phyloP scores from a whole-genome alignment of 2,113 vertebrate species.

The Oncorhynchus gorbuscha region DNA sequence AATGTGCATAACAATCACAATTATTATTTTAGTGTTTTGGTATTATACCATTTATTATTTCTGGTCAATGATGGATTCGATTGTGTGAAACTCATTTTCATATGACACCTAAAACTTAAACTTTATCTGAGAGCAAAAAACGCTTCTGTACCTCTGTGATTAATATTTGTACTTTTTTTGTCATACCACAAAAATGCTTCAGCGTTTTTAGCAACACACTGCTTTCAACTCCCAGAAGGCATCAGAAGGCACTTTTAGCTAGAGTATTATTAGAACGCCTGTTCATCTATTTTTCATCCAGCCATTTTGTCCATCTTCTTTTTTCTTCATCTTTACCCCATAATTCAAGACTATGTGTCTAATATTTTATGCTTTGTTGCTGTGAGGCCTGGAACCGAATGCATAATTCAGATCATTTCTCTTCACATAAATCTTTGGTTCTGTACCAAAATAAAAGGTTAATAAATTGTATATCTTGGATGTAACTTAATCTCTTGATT shows the following conservation, averaged over 20 bases:
- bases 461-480: not conserved
- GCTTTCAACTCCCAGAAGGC: conserved; percentile 38
- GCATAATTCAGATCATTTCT: conserved; percentile 32
- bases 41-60: not conserved
- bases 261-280: conserved; percentile 51
- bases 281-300: conserved; percentile 53
- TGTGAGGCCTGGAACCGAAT: not conserved
- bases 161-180: not conserved
- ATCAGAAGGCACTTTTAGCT: conserved; percentile 50
- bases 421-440: not conserved
- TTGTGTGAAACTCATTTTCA: not conserved
- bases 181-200: not conserved
- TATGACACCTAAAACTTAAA: not conserved
- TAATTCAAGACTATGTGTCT: conserved; percentile 9
- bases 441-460: not conserved
- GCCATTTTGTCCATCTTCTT: conserved; percentile 25
- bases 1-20: not conserved
- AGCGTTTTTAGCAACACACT: conserved; percentile 31
- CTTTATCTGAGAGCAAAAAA: not conserved
- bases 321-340: conserved; percentile 16
- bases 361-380: not conserved
- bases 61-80: not conserved
- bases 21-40: too few species aligned
- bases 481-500: not conserved
- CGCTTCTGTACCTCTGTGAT: not conserved